Base-by-base conservation (phyloP, 2,888 invertebrate genomes). In the Chrysolina americana region DNA sequence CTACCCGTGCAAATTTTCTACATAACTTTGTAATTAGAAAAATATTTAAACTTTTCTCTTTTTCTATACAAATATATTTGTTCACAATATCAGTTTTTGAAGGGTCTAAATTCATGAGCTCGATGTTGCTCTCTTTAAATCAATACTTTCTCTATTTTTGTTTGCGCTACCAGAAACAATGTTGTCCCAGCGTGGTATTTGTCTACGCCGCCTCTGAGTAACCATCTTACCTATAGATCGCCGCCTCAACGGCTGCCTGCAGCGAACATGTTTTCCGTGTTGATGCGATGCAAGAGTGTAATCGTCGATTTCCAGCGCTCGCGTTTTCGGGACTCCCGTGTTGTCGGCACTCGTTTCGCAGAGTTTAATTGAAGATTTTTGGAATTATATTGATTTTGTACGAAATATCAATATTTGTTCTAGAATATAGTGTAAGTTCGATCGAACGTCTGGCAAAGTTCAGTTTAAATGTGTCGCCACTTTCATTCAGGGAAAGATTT, bases 211-310 rank as follows among this genome's bases (percentile, higher is more conserved):
- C 48, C 53, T 19, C 53, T 53, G 53, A 13, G 11, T 21, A 21
- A 53, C 70, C 66, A 63, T 62, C 66, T 73, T 68, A 65, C 74
- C 76, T 76, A 74, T 74, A 65, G 76, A 76, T 71, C 71, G 74
- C 65, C 64, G 48, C 70, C 72, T 65, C 59, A 41, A n/a, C 68
- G 76, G 65, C 21, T 53, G 53, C 53, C 13, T 53, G 53, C 53
- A 53, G 66, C 66, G 63, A 65, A 17, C 13, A 44, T 13, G 41
- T 17, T 64, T 41, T 17, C 65, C 48, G 44, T 21, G n/a, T n/a
- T 17, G 41, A 63, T 1, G 64, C 1, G 66, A 66, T 28, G 23
- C 66, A 13, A 48, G 66, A 66, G 48, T 17, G 11, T 44, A 11
- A 44, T 44, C 44, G 41, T 17, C 36, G 63, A 36, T 63, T 63